These are phyloP conservation scores for Phoenicopterus ruber DNA, from an alignment of 2,113 vertebrate genomes.

Conservation along the genomic window DNA sequence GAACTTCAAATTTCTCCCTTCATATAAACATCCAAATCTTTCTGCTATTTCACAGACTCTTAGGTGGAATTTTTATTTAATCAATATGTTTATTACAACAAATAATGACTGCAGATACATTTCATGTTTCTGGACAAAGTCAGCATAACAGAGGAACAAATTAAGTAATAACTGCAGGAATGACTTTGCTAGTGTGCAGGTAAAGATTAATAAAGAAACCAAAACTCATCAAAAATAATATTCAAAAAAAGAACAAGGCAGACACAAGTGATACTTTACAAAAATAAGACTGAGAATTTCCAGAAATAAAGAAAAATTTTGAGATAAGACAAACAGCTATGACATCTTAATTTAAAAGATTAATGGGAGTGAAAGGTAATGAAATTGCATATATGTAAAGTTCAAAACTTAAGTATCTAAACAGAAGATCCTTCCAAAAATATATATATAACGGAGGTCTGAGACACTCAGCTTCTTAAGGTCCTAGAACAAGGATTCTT, in stretches of 20 bases:
- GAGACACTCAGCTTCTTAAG: not conserved
- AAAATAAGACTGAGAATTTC: not conserved
- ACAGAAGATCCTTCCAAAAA: not conserved
- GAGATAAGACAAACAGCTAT: not conserved
- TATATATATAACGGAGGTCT: not conserved
- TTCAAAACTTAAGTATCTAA: not conserved
- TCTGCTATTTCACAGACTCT: not conserved
- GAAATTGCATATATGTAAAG: not conserved
- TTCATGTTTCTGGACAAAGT: constrained; percentile 9
- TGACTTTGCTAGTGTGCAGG: not conserved
- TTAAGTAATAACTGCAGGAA: not conserved
- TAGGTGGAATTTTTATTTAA: not conserved
- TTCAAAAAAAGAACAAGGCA: not conserved
- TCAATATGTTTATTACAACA: not conserved
- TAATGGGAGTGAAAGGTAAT: not conserved
- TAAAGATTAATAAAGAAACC: not conserved
- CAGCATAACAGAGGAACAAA: not conserved
- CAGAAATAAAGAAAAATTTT: not conserved
- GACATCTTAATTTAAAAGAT: not conserved
- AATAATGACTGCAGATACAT: not conserved
- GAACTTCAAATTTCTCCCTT: not conserved
- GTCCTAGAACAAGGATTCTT: not conserved
- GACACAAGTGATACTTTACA: not conserved
- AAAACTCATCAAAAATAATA: constrained; percentile 23
- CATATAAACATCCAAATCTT: not conserved